These are phyloP conservation scores for Paracentrotus lividus DNA, from an alignment of 53 echinoderm and acorn worm genomes.

Conservation along the genomic window DNA sequence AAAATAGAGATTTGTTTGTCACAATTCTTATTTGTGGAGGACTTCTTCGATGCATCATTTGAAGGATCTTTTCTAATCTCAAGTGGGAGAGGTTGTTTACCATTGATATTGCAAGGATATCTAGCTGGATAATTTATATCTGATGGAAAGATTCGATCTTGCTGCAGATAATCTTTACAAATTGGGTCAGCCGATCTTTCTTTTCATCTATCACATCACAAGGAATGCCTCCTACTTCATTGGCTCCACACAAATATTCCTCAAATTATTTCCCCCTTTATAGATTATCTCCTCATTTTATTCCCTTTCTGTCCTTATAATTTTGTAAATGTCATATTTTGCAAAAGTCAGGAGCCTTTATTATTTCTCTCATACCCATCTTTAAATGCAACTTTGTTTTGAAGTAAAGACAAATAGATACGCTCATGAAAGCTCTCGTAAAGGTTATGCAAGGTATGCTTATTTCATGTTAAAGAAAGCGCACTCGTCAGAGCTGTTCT, in stretches of 20 bases:
- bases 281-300: background rate
- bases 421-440: too few species aligned
- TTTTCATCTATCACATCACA: background rate
- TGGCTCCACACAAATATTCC: background rate
- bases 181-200: conserved; percentile 7
- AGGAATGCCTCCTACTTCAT: background rate
- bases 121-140: background rate
- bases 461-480: too few species aligned
- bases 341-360: background rate
- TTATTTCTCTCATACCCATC: background rate
- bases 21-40: background rate
- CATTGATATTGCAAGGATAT: background rate
- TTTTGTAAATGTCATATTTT: background rate
- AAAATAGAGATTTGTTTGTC: too few species aligned
- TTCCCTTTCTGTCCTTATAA: background rate
- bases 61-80: background rate
- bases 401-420: background rate
- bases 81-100: background rate
- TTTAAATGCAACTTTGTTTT: background rate
- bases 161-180: background rate
- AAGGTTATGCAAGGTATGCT: too few species aligned
- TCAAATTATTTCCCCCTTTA: background rate
- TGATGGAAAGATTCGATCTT: conserved; percentile 45
- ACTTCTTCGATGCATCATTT: background rate
- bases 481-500: too few species aligned